phyloP scores from a whole-genome alignment of 2,888 invertebrate species.

The Cyrtodaria siliqua region DNA sequence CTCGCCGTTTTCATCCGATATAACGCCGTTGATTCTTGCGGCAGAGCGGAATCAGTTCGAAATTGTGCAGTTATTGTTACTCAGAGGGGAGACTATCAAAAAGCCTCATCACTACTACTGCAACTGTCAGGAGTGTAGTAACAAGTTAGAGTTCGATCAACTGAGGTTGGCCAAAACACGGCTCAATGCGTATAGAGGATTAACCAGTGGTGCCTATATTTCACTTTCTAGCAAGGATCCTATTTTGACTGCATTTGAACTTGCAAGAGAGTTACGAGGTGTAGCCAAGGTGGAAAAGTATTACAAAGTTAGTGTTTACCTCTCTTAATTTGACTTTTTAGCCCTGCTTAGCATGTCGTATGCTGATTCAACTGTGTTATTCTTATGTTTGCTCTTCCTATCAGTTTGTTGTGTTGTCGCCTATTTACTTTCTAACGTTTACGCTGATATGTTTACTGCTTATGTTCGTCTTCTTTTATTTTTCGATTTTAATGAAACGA shows the following conservation, averaged over 20 bases:
- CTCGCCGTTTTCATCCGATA: constrained; percentile 81
- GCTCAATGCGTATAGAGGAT: constrained; percentile 80
- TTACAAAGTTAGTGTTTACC: constrained; percentile 76
- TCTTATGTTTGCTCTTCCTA: no score
- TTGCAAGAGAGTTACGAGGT: constrained; percentile 76
- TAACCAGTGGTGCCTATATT: constrained; percentile 83
- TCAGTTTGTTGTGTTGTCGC: no score
- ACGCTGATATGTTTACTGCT: no score
- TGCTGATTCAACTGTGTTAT: no score
- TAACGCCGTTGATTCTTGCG: constrained; percentile 82
- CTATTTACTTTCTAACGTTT: no score
- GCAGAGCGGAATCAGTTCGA: constrained; percentile 82
- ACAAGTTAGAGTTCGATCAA: constrained; percentile 79
- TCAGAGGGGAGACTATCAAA: constrained; percentile 81
- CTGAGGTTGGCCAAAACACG: constrained; percentile 80
- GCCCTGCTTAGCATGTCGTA: no score
- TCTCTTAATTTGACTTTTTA: no score
- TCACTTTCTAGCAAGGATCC: constrained; percentile 83
- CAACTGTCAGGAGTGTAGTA: constrained; percentile 80
- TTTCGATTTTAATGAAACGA: no score
- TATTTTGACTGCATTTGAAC: constrained; percentile 80
- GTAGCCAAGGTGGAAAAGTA: constrained; percentile 81
- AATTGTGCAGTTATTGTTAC: constrained; percentile 78
- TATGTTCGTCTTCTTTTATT: no score
- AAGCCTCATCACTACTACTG: constrained; percentile 84